phyloP scores from a whole-genome alignment of 2,797 vertebrate species.

The Alauda arvensis region DNA sequence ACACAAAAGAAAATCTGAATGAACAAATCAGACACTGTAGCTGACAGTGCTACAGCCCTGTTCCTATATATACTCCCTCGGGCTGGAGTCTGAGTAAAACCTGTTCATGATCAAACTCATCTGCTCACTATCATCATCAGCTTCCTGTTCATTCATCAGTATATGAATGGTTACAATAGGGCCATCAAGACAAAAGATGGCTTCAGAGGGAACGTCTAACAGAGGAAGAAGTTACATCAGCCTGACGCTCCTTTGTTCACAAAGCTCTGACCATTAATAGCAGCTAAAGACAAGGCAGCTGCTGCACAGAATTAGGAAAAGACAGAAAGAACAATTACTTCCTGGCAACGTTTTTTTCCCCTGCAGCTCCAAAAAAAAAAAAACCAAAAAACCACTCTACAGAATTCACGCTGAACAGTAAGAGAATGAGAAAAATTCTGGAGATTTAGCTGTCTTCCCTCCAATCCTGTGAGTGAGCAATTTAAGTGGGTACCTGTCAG shows the following conservation, averaged over 20 bases:
- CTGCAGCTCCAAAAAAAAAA: background rate
- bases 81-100: constrained; percentile 30
- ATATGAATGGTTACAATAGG: constrained; percentile 45
- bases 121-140: constrained; percentile 57
- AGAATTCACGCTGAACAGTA: background rate
- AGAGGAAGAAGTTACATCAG: constrained; percentile 56
- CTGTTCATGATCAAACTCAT: constrained; percentile 50
- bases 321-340: constrained; percentile 56
- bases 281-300: constrained; percentile 51
- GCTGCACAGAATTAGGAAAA: constrained; percentile 56
- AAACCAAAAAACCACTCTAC: background rate
- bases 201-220: constrained; percentile 45
- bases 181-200: constrained; percentile 50
- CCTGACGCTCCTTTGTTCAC: constrained; percentile 33
- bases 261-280: constrained; percentile 52
- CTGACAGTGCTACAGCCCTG: background rate
- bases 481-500: background rate
- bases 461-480: background rate
- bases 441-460: background rate
- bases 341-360: constrained; percentile 11
- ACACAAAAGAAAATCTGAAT: background rate
- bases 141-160: constrained; percentile 61
- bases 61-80: background rate
- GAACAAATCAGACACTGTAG: background rate
- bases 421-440: background rate